Conservation (phyloP, 2,888 invertebrate genomes). For the Epirrita christyi region DNA sequence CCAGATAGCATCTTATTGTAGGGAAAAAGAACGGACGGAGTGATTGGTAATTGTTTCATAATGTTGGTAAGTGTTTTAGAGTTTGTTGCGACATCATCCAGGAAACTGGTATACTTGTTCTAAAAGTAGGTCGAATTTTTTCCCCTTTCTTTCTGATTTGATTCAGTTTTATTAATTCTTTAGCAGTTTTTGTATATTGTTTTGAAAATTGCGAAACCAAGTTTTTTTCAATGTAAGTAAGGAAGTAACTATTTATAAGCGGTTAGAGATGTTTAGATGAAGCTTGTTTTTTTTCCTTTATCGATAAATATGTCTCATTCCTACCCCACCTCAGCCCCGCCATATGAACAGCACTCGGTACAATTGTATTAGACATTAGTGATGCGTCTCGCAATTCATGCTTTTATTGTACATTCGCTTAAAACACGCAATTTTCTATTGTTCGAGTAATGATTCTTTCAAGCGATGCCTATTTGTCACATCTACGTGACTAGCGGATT, state of each 20-base stretch:
- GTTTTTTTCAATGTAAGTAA: no score
- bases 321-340: constrained; percentile 54
- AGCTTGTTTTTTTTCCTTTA: no score
- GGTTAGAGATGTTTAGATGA: no score
- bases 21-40: constrained; percentile 42
- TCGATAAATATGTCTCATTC: constrained; percentile 35
- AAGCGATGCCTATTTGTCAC: constrained; percentile 14
- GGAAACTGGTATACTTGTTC: constrained; percentile 8
- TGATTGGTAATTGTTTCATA: constrained; percentile 45
- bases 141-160: constrained; percentile 13
- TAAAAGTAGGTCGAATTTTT: not conserved
- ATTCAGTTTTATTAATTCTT: no score
- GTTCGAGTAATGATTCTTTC: constrained; percentile 44
- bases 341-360: constrained; percentile 63
- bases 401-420: constrained; percentile 48
- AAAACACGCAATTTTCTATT: constrained; percentile 43
- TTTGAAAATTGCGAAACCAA: no score
- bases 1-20: constrained; percentile 58
- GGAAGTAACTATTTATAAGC: no score
- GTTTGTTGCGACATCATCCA: constrained; percentile 20
- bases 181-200: no score
- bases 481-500: constrained; percentile 9
- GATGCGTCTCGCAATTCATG: constrained; percentile 52
- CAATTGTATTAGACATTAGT: constrained; percentile 74
- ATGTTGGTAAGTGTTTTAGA: constrained; percentile 27